A percentile compares a stretch with the other conserved stretches of the same genome.
Evolutionary conservation across 2,113 vertebrate genomes (phyloP).

Genomic region (Ancistrus triradiatus): DNA sequence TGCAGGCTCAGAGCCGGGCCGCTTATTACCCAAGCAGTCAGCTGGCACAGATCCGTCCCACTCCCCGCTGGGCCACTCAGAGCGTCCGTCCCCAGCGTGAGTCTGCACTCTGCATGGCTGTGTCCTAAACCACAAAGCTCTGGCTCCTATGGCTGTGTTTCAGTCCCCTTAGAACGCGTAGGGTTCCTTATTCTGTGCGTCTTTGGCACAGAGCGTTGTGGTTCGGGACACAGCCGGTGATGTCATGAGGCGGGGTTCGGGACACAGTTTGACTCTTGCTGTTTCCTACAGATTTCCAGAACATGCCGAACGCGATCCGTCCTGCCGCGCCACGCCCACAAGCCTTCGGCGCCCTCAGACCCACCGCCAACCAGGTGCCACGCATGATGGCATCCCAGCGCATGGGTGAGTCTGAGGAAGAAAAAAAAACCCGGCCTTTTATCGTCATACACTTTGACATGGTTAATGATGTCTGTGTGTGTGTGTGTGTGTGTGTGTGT

Average conservation of each 20-base stretch:
- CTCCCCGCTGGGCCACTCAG: slow-evolving; percentile 93
- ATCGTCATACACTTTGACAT: not conserved
- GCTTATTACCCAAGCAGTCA: slow-evolving; percentile 93
- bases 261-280: too few species aligned
- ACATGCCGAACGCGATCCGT: slow-evolving; percentile 87
- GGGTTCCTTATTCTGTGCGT: not conserved
- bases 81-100: slow-evolving; percentile 92
- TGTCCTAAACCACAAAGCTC: not conserved
- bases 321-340: slow-evolving; percentile 87
- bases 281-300: slow-evolving; percentile 83
- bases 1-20: slow-evolving; percentile 87
- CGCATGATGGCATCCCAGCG: slow-evolving; percentile 89
- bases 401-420: slow-evolving; percentile 77
- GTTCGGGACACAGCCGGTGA: not conserved
- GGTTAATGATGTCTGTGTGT: not conserved
- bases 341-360: slow-evolving; percentile 80
- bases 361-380: slow-evolving; percentile 83
- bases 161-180: too few species aligned
- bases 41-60: slow-evolving; percentile 88
- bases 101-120: slow-evolving; percentile 50
- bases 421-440: not conserved
- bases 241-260: too few species aligned
- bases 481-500: not conserved
- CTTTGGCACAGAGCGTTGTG: not conserved
- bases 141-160: too few species aligned